Evolutionary conservation across 2,888 invertebrate species (phyloP).

Genomic region (Pseudococcus viburni): DNA sequence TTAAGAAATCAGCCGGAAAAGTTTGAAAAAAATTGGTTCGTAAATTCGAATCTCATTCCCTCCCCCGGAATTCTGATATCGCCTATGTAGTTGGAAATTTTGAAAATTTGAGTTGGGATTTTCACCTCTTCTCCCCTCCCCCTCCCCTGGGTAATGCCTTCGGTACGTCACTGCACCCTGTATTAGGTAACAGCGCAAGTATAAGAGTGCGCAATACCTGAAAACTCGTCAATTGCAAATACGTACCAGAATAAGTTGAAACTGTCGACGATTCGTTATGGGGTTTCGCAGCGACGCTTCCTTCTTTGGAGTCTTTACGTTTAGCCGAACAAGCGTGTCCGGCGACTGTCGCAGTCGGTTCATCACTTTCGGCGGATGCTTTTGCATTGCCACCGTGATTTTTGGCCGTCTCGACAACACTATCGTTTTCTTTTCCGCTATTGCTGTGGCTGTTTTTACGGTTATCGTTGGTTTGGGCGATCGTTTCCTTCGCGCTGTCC

Average conservation of each 20-base stretch:
- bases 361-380: neutral
- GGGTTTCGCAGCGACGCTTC: neutral
- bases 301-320: slow-evolving; percentile 27
- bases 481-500: neutral
- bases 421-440: neutral
- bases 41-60: no score
- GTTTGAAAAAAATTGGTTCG: no score
- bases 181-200: no score
- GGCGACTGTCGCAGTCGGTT: neutral
- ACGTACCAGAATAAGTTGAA: neutral
- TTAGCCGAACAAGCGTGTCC: neutral
- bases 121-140: no score
- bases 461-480: neutral
- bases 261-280: neutral
- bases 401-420: neutral
- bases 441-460: neutral
- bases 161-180: no score
- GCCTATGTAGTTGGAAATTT: no score
- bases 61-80: no score
- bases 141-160: no score
- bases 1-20: no score
- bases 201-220: no score
- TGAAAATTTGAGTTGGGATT: no score
- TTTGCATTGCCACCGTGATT: neutral
- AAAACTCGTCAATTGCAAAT: no score